Evolutionary conservation across 2,888 invertebrate species (phyloP), one percentile per base, ranked within the genome.

Genomic region (Melieria crassipennis): DNA sequence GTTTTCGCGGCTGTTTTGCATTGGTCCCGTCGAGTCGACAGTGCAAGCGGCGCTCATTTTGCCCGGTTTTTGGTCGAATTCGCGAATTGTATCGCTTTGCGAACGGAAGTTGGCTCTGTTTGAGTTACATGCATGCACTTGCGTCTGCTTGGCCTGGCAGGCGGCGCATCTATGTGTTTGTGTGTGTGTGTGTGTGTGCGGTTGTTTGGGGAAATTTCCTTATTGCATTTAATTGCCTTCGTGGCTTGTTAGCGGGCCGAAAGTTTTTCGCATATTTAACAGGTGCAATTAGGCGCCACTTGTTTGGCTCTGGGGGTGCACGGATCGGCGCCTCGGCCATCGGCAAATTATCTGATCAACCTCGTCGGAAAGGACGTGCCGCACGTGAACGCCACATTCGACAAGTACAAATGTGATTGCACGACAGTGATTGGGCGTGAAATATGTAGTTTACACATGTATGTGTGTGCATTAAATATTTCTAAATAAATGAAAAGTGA

Each of bases 101-200:
- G 60, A 75, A 72, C 77, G 77, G 77, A 77, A 77, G 77, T 77
- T 77, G 75, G 77, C 77, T 75, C 75, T 77, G 75, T 77, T 77
- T 75, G 72, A 75, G 72, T 72, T 71, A 77, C 75, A 75, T 71
- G 71, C 50, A 47, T 58, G 16, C 42, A 42, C 46, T 50, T n/a
- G 56, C 30, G 52, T 67, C 43, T 50, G 48, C 60, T 45, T 16
- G 52, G 43, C 11, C 60, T 60, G 67, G 52, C 60, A 60, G 43
- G 52, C 5, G 30, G 30, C 30, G 30, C 30, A 2, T 30, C 30
- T 30, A 30, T 30, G 30, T 30, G 30, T 30, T 2, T 30, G 30
- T 30, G 3, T 30, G 30, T 30, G 30, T 30, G 30, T 30, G 30
- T 30, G 30, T 16, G 16, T 1, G 16, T 16, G n/a, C 16, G 30